Conservation (phyloP, 2,888 invertebrate genomes). For the Ferdinandea cuprea region DNA sequence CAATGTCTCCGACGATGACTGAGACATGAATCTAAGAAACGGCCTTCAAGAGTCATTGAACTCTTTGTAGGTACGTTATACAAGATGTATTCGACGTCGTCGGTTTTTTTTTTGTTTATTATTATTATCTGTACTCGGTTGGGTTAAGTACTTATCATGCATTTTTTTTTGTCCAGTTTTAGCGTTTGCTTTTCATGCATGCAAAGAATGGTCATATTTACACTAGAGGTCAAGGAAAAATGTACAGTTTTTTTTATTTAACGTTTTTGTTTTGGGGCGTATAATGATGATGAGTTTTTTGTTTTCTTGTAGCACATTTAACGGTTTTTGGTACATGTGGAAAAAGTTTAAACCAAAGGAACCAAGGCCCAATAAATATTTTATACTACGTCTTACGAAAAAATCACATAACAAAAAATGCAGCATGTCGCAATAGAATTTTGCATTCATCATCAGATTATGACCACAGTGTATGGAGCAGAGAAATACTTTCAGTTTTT, state of each 20-base stretch:
- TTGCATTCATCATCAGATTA: too few relatives aligned
- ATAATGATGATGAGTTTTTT: too few relatives aligned
- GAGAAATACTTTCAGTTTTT: too few relatives aligned
- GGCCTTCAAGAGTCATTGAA: slow-evolving; percentile 73
- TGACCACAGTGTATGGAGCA: too few relatives aligned
- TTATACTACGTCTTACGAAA: too few relatives aligned
- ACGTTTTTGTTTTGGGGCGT: background rate
- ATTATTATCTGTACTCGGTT: slow-evolving; percentile 1
- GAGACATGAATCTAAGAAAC: slow-evolving; percentile 62
- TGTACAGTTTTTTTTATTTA: background rate
- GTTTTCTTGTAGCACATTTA: too few relatives aligned
- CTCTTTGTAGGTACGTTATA: slow-evolving; percentile 33
- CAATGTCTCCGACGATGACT: slow-evolving; percentile 31
- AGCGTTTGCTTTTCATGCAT: slow-evolving; percentile 34
- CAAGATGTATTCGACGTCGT: too few relatives aligned
- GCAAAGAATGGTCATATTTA: slow-evolving; percentile 1
- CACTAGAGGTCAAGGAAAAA: slow-evolving; percentile 28
- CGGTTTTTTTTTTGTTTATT: slow-evolving; percentile 14
- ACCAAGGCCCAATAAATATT: too few relatives aligned
- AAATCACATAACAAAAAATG: too few relatives aligned
- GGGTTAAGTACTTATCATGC: slow-evolving; percentile 31
- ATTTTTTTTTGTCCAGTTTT: slow-evolving; percentile 33
- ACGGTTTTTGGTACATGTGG: too few relatives aligned
- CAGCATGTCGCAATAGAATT: too few relatives aligned
- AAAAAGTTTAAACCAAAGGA: too few relatives aligned